Conservation (phyloP, 2,888 invertebrate species). For the Microchrysa polita region DNA sequence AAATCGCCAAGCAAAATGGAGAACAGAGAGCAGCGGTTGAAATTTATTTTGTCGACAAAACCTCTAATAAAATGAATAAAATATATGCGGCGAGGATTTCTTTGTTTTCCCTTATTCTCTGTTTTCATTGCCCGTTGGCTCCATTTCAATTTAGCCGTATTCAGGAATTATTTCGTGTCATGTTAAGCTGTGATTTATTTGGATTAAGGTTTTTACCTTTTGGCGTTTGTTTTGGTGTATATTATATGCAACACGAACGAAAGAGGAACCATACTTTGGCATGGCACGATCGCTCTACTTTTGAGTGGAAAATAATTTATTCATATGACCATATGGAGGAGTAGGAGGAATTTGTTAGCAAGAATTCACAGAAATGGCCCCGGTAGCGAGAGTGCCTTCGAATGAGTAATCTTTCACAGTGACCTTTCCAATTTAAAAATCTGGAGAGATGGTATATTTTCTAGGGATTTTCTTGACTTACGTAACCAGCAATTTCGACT, state of each 20-base stretch:
- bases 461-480: no score
- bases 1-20: not conserved
- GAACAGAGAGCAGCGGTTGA: not conserved
- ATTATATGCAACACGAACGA: no score
- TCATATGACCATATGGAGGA: not conserved
- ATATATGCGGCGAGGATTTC: not conserved
- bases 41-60: not conserved
- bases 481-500: no score
- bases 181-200: conserved; percentile 27
- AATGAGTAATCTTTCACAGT: no score
- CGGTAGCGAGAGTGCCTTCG: no score
- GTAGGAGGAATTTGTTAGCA: no score
- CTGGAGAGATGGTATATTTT: no score
- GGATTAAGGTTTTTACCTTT: conserved; percentile 20
- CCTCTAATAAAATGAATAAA: conserved; percentile 7
- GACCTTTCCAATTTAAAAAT: no score
- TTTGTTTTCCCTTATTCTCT: conserved; percentile 1
- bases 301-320: not conserved
- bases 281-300: not conserved
- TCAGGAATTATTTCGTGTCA: not conserved
- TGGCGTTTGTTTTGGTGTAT: not conserved
- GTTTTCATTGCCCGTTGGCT: not conserved
- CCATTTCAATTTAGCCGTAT: conserved; percentile 1
- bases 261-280: no score
- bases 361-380: no score